Evolutionary conservation across 2,888 invertebrate genomes (phyloP).

Genomic region (Dicyrtoma fusca): DNA sequence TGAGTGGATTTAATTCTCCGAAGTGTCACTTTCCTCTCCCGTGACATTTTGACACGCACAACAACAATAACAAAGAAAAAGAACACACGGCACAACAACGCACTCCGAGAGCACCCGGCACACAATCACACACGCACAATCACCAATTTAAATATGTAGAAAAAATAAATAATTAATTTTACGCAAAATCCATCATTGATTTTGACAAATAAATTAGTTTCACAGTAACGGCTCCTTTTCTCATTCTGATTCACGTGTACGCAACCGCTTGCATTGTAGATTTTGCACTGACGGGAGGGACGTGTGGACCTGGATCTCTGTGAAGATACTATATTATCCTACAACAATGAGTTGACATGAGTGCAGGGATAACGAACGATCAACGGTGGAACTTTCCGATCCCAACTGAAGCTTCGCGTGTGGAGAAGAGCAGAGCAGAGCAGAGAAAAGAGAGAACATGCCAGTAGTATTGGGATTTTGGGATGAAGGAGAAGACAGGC

Average conservation of each 20-base stretch:
- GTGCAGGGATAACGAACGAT: no score
- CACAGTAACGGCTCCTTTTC: not conserved
- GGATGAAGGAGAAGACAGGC: no score
- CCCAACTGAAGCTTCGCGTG: no score
- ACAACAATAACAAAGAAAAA: not conserved
- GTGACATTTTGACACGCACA: slow-evolving; percentile 46
- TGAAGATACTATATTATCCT: no score
- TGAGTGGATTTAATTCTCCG: slow-evolving; percentile 55
- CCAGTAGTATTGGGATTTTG: no score
- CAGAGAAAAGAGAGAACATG: no score
- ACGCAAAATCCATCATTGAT: not conserved
- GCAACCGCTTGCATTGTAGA: not conserved
- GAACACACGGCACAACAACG: not conserved
- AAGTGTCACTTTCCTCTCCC: slow-evolving; percentile 54
- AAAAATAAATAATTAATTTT: not conserved
- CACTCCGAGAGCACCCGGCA: not conserved
- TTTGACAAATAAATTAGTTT: not conserved
- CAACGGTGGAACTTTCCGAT: no score
- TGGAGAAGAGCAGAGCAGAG: no score
- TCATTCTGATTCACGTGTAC: no score
- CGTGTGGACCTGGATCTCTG: no score
- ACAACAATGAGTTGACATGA: no score
- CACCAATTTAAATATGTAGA: slow-evolving; percentile 4
- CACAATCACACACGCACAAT: no score
- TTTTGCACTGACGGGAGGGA: not conserved